Conservation (phyloP, 1,140 invertebrate genomes). For the Pseudomyrmex sp. region DNA sequence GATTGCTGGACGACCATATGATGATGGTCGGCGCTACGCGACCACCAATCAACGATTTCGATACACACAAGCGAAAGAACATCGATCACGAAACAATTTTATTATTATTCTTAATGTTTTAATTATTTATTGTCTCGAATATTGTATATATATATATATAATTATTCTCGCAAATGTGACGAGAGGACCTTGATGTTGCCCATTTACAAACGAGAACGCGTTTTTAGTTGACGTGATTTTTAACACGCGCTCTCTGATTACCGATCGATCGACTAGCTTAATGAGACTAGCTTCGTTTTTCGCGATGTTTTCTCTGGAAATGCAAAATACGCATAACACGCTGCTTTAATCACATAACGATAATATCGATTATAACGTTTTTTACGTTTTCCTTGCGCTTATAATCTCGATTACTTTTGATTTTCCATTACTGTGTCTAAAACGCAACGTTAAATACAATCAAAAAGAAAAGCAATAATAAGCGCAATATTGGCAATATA, state of each 20-base stretch:
- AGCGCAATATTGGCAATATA: neutral
- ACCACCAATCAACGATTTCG: conserved; percentile 37
- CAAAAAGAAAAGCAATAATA: neutral
- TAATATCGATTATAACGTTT: neutral
- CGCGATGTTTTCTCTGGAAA: neutral
- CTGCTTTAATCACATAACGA: conserved; percentile 28
- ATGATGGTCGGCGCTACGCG: conserved; percentile 4
- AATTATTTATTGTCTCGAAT: conserved; percentile 22
- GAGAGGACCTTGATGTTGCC: neutral
- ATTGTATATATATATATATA: neutral
- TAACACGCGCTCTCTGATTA: neutral
- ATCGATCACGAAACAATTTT: conserved; percentile 44
- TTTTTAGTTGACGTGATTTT: conserved; percentile 9
- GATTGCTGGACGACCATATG: conserved; percentile 37
- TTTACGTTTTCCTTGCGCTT: neutral
- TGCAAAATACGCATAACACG: neutral
- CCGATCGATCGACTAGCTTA: conserved; percentile 17
- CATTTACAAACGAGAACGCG: neutral
- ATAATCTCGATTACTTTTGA: neutral
- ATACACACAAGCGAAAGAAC: conserved; percentile 1
- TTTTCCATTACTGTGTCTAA: neutral
- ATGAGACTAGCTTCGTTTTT: conserved; percentile 2
- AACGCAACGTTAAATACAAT: no score
- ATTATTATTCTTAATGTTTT: conserved; percentile 43
- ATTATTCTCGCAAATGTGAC: conserved; percentile 27